Conservation (phyloP, 23 tunicate species). For the Ciona savignyi region DNA sequence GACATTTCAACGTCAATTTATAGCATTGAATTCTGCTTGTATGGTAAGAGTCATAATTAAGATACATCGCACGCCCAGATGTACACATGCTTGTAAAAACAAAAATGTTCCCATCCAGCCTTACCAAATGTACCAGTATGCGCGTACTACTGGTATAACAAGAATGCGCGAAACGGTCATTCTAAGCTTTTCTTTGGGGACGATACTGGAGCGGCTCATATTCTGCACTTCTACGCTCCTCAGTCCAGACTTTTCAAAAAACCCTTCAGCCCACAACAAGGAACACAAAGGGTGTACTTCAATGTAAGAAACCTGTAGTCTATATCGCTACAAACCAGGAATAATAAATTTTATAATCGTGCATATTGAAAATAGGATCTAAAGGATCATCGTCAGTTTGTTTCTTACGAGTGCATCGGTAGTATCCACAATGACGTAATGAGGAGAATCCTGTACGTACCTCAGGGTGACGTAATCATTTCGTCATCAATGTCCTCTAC, state of each 20-base stretch:
- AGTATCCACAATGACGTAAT: slow-evolving; percentile 83
- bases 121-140: slow-evolving; percentile 88
- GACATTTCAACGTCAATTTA: slow-evolving; percentile 82
- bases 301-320: slow-evolving; percentile 38
- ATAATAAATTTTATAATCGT: too few species aligned
- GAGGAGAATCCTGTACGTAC: slow-evolving; percentile 69
- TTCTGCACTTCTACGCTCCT: slow-evolving; percentile 69
- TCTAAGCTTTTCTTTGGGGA: slow-evolving; percentile 85
- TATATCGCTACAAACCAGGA: too few species aligned
- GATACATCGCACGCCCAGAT: neutral
- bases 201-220: slow-evolving; percentile 77
- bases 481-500: slow-evolving; percentile 83
- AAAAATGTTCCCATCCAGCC: slow-evolving; percentile 45
- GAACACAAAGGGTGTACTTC: slow-evolving; percentile 81
- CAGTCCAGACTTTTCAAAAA: slow-evolving; percentile 84
- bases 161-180: slow-evolving; percentile 60
- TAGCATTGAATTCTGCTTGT: slow-evolving; percentile 77
- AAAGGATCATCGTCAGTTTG: slow-evolving; percentile 48
- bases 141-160: slow-evolving; percentile 71
- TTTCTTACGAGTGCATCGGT: slow-evolving; percentile 53
- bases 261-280: slow-evolving; percentile 93
- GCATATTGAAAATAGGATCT: slow-evolving; percentile 35
- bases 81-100: too few species aligned
- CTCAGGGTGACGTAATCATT: slow-evolving; percentile 79
- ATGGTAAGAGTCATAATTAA: slow-evolving; percentile 38